Conservation (phyloP, 1,140 invertebrate genomes). For the Neotoxoptera formosana region DNA sequence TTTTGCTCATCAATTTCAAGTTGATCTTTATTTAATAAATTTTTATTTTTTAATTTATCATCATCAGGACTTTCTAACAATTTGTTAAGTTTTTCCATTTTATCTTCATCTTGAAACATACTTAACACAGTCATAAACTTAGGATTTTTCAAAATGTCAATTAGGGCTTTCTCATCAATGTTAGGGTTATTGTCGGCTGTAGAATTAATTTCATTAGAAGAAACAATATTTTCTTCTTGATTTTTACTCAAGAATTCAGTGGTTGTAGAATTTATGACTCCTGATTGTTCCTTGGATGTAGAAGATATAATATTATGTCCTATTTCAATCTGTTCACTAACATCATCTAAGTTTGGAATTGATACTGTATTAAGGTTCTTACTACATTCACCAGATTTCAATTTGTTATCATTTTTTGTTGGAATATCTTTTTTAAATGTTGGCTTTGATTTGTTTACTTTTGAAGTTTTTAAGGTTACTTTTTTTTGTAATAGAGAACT, state of each 20-base stretch:
- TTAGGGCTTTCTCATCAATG: not conserved
- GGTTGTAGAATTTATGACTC: not conserved
- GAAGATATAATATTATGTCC: constrained; percentile 40
- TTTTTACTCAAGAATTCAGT: not conserved
- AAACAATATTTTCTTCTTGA: constrained; percentile 16
- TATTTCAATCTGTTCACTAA: not conserved
- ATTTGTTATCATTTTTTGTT: not conserved
- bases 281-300: constrained; percentile 32
- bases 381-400: not conserved
- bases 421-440: not conserved
- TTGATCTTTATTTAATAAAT: not conserved
- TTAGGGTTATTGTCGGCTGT: constrained; percentile 5
- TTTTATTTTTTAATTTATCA: not conserved
- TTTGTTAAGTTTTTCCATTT: not conserved
- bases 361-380: not conserved
- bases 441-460: not conserved
- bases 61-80: not conserved
- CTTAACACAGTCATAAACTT: not conserved
- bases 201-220: constrained; percentile 40
- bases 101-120: not conserved
- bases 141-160: not conserved
- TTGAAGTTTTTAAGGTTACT: not conserved
- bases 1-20: not conserved
- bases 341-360: not conserved
- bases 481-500: not conserved